phyloP scores from a whole-genome alignment of 2,113 vertebrate species.

The Pseudorectes ferrugineus region DNA sequence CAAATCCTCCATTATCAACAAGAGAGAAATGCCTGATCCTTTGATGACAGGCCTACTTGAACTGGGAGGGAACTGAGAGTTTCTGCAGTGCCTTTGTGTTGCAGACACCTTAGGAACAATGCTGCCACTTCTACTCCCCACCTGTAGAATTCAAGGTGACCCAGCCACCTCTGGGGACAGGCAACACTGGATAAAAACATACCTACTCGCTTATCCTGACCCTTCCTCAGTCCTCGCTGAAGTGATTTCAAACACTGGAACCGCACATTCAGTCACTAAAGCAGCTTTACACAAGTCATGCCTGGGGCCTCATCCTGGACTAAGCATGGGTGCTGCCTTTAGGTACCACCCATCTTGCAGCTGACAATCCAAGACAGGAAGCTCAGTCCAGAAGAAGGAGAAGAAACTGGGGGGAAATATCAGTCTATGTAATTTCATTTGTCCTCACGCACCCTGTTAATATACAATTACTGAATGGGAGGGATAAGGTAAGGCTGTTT shows the following conservation, averaged over 20 bases:
- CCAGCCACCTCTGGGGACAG: not conserved
- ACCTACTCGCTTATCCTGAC: not conserved
- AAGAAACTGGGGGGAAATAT: not conserved
- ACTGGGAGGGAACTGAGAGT: not conserved
- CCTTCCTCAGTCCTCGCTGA: not conserved
- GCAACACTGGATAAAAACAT: not conserved
- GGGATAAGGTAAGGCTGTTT: not conserved
- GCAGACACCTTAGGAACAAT: not conserved
- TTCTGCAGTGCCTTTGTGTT: not conserved
- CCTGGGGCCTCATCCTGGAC: not conserved
- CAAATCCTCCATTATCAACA: not conserved
- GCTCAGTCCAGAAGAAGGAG: not conserved
- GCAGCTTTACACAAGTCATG: not conserved
- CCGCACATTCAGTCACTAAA: not conserved
- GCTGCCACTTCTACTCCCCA: not conserved
- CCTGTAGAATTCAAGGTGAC: not conserved
- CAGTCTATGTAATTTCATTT: not conserved
- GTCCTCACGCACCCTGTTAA: not conserved
- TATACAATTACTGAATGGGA: not conserved
- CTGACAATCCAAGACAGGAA: not conserved
- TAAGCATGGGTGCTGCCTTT: not conserved
- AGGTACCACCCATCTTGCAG: not conserved
- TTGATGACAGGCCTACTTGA: not conserved
- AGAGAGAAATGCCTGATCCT: not conserved
- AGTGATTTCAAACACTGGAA: not conserved